These are phyloP conservation scores for Troides helena DNA, from an alignment of 2,888 invertebrate genomes.

Conservation along the genomic window DNA sequence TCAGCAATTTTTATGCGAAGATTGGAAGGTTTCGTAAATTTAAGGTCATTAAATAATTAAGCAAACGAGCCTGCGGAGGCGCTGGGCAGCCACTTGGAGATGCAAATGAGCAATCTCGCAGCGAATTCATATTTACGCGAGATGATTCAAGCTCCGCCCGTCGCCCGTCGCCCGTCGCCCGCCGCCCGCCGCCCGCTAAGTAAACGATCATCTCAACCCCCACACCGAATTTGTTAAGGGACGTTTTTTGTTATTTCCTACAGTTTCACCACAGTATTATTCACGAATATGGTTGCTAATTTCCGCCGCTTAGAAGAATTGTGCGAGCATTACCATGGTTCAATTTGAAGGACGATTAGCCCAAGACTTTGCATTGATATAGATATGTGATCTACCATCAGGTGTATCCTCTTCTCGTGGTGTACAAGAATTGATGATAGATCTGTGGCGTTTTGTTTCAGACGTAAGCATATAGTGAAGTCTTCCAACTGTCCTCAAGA, in stretches of 20 bases:
- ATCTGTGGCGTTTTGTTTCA: slow-evolving; percentile 47
- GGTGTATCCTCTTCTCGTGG: no score
- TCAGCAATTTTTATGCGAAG: background rate
- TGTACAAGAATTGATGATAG: no score
- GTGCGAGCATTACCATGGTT: no score
- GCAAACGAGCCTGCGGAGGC: slow-evolving; percentile 29
- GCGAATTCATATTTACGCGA: slow-evolving; percentile 30
- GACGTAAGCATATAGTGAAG: slow-evolving; percentile 51
- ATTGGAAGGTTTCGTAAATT: slow-evolving; percentile 25
- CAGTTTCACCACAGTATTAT: no score
- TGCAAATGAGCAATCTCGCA: slow-evolving; percentile 44
- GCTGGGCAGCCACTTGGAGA: slow-evolving; percentile 45
- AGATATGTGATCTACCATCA: no score
- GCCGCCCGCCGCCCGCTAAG: background rate
- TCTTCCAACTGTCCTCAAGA: slow-evolving; percentile 50
- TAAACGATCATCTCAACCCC: slow-evolving; percentile 1
- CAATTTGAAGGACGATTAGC: no score
- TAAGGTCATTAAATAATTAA: slow-evolving; percentile 33
- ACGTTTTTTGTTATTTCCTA: no score
- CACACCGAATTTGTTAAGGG: background rate
- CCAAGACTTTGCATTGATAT: no score
- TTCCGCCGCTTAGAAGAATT: no score
- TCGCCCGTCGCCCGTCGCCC: background rate
- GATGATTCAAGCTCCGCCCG: slow-evolving; percentile 7
- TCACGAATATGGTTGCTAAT: no score